phyloP scores from a whole-genome alignment of 2,113 vertebrate genomes.

The Chaenocephalus aceratus region DNA sequence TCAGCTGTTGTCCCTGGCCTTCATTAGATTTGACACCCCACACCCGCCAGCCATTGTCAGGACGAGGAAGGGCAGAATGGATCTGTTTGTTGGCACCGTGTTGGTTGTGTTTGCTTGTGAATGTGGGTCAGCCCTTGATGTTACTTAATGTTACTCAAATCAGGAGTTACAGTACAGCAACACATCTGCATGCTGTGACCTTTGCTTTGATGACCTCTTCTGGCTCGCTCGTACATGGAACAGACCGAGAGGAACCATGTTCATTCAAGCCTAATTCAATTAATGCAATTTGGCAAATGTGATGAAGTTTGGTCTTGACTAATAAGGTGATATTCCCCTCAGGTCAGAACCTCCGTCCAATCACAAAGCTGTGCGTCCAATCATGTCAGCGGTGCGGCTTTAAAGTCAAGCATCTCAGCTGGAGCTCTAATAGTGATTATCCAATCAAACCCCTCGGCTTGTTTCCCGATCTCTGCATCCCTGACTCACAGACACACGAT shows the following conservation, averaged over 20 bases:
- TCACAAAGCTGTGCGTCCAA: conserved; percentile 36
- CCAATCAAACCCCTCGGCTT: conserved; percentile 55
- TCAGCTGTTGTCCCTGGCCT: conserved; percentile 68
- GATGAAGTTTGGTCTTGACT: neutral
- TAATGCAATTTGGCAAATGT: neutral
- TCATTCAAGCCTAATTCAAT: neutral
- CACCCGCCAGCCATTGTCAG: conserved; percentile 72
- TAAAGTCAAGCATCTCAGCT: conserved; percentile 49
- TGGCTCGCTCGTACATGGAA: neutral
- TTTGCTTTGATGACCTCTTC: neutral
- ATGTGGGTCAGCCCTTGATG: conserved; percentile 40
- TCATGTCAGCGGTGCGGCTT: conserved; percentile 17
- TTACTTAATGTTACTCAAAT: conserved; percentile 33
- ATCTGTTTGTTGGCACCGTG: conserved; percentile 48
- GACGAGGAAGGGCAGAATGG: conserved; percentile 62
- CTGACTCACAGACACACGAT: conserved; percentile 25
- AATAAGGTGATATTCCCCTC: conserved; percentile 11
- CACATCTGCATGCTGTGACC: neutral
- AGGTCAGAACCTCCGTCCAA: conserved; percentile 4
- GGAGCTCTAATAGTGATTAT: conserved; percentile 54
- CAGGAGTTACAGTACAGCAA: conserved; percentile 8
- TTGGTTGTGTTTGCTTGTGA: conserved; percentile 44
- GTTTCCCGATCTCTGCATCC: neutral
- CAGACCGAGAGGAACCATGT: conserved; percentile 29
- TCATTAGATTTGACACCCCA: conserved; percentile 69